Base-by-base conservation (phyloP, 2,888 invertebrate genomes). In the Agrotis clavis region DNA sequence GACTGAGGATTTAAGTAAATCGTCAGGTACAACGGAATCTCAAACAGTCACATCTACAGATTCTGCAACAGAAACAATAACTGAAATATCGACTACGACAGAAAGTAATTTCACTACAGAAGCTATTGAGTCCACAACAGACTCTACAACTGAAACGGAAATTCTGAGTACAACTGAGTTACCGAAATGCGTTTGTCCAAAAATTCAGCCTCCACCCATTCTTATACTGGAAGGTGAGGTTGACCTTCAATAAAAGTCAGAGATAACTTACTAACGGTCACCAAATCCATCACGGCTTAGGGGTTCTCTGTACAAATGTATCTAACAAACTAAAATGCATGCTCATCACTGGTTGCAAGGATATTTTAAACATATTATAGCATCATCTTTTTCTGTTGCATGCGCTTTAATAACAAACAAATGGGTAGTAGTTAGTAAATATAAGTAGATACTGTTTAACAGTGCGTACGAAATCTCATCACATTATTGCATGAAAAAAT, bases 221-320 rank as follows among this genome's bases (percentile, higher is more conserved):
- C 97, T 98, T 90, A 98, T 98, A 92, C 97, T 98, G 92, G 98
- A 98, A 98, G 98, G 98, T 98, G 97, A 97, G 97, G 95, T 93
- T 88, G 87, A 91, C 90, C 86, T 91, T 90, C 87, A 91, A 87
- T 91, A 91, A 85, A 85, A 86, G 91, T 90, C 88, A 88, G 88
- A 86, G 88, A 91, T 94, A 95, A 95, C 92, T 87, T 89, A 95
- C 95, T 96, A 96, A 96, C 92, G 77, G 86, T 91, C 94, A 94
- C 90, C 85, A 89, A 88, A 87, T 84, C 80, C 89, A 93, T 92
- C 91, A 90, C 86, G 71, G 80, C 77, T 85, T 87, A 90, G 91
- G 91, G 85, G 83, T 88, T 89, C 87, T 83, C 54, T 85, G 82
- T 76, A 79, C 83, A 87, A 85, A 82, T 85, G 83, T 88, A 77